Evolutionary conservation across 2,888 invertebrate species (phyloP).

Genomic region (Eurytoma californica): DNA sequence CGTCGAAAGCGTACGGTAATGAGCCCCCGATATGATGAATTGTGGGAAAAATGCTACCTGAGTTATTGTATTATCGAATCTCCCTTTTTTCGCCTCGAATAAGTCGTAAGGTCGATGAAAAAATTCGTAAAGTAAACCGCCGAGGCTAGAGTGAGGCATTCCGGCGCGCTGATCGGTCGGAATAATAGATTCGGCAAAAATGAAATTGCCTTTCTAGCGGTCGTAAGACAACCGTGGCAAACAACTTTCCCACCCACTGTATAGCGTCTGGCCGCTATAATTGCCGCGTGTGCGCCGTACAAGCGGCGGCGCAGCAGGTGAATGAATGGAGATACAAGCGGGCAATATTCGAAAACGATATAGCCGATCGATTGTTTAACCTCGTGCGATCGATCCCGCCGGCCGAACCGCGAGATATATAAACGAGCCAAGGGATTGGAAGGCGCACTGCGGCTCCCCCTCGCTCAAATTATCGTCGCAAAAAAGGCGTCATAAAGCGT

Average conservation of each 20-base stretch:
- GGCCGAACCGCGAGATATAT: neutral
- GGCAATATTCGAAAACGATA: neutral
- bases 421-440: neutral
- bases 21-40: neutral
- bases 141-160: neutral
- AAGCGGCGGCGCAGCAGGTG: conserved; percentile 15
- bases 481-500: neutral
- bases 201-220: conserved; percentile 64
- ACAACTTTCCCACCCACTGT: conserved; percentile 69
- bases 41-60: too few relatives aligned
- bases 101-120: neutral
- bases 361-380: conserved; percentile 5
- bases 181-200: conserved; percentile 58
- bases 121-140: neutral
- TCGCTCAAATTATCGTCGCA: neutral
- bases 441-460: neutral
- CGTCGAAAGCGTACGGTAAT: neutral
- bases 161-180: neutral
- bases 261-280: conserved; percentile 59
- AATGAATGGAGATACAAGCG: neutral
- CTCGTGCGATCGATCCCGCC: neutral
- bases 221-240: conserved; percentile 61
- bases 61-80: too few relatives aligned
- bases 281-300: conserved; percentile 44
- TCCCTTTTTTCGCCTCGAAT: neutral